Evolutionary conservation across 2,888 invertebrate species (phyloP).

Genomic region (Apamea epomidion): DNA sequence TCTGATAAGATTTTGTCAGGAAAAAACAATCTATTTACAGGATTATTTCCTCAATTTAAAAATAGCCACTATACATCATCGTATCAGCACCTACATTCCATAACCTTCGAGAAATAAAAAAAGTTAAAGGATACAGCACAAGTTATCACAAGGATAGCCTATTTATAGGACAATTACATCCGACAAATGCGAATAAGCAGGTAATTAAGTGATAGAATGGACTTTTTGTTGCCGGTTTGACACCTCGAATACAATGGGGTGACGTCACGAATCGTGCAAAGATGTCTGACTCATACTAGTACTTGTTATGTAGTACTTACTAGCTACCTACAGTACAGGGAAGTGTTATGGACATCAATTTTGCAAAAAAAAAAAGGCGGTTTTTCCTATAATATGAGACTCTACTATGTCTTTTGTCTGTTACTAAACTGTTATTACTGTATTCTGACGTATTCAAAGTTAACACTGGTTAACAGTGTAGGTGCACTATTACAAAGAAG

Average conservation of each 20-base stretch:
- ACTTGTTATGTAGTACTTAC: slow-evolving; percentile 43
- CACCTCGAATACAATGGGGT: slow-evolving; percentile 64
- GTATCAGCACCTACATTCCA: background rate
- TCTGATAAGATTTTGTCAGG: slow-evolving; percentile 2
- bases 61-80: background rate
- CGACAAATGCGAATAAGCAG: slow-evolving; percentile 60
- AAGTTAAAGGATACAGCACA: slow-evolving; percentile 6
- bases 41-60: slow-evolving; percentile 4
- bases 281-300: slow-evolving; percentile 60
- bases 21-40: slow-evolving; percentile 11
- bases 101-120: background rate
- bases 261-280: slow-evolving; percentile 63
- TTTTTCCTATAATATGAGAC: background rate
- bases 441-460: background rate
- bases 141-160: slow-evolving; percentile 25
- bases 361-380: background rate
- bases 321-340: slow-evolving; percentile 16
- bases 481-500: background rate
- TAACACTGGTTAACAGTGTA: background rate
- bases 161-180: slow-evolving; percentile 59
- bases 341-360: slow-evolving; percentile 1
- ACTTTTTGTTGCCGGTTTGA: slow-evolving; percentile 66
- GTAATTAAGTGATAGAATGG: slow-evolving; percentile 66
- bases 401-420: background rate
- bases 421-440: background rate